Conservation (phyloP, 2,113 vertebrate genomes). For the Numida meleagris region DNA sequence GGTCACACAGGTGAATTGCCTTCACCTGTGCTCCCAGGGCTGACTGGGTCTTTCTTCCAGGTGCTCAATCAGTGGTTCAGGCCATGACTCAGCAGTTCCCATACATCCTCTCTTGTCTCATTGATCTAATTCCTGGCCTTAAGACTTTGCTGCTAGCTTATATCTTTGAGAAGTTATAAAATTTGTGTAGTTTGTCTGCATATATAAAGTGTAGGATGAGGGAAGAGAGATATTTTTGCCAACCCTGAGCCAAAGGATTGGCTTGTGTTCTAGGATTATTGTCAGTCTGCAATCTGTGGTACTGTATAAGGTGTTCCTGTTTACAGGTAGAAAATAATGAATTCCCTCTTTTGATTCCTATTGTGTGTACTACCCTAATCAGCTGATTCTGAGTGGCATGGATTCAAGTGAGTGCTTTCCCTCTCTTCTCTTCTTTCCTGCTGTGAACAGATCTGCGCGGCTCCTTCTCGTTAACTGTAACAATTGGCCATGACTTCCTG, state of each 20-base stretch:
- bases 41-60: too few species aligned
- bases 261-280: not conserved
- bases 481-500: slow-evolving; percentile 20
- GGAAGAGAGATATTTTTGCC: not conserved
- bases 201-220: not conserved
- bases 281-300: not conserved
- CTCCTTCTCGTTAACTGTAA: slow-evolving; percentile 44
- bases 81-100: too few species aligned
- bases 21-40: too few species aligned
- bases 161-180: not conserved
- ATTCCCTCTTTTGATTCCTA: not conserved
- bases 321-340: not conserved
- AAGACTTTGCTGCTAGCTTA: not conserved
- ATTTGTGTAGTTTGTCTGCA: not conserved
- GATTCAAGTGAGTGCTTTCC: not conserved
- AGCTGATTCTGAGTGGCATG: not conserved
- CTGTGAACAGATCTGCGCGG: slow-evolving; percentile 51
- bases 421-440: not conserved
- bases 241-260: not conserved
- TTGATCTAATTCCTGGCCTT: not conserved
- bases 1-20: too few species aligned
- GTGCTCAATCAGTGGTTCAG: too few species aligned
- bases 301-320: not conserved
- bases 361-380: not conserved
- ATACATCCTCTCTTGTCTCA: too few species aligned